Conservation (phyloP, 1,140 invertebrate species). For the Bombus superbus region DNA sequence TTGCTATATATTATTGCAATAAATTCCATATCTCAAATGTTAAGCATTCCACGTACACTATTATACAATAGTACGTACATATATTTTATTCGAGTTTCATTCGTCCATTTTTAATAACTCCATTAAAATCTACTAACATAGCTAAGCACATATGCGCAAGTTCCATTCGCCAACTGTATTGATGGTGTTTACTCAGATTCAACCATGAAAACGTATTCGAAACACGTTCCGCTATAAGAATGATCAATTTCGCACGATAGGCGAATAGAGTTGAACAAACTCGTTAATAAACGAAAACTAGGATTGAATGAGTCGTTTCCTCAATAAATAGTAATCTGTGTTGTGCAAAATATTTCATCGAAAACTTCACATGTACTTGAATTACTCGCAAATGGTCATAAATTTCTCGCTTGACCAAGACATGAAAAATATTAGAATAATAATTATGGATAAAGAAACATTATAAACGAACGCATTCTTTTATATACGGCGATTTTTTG, state of each 20-base stretch:
- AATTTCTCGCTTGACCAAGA: not conserved
- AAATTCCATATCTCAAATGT: not conserved
- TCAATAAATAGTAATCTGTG: not conserved
- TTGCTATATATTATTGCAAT: not conserved
- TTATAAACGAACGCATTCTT: not conserved
- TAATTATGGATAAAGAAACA: not conserved
- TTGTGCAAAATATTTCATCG: not conserved
- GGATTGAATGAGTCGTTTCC: not conserved
- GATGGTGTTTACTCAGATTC: not conserved
- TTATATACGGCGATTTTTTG: too few species aligned
- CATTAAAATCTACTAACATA: not conserved
- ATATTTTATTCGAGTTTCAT: not conserved
- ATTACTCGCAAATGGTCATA: not conserved
- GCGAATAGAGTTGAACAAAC: not conserved
- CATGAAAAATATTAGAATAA: not conserved
- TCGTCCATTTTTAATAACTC: not conserved
- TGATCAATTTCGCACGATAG: not conserved
- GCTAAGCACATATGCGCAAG: too few species aligned
- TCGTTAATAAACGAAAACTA: not conserved
- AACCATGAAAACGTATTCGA: not conserved
- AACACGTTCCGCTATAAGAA: not conserved
- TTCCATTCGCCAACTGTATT: not conserved
- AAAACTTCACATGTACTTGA: not conserved
- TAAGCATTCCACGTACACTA: too few species aligned
- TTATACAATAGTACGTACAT: too few species aligned